Evolutionary conservation across 2,113 vertebrate species (phyloP), one percentile per base, ranked within the genome.

Genomic region (Pteronura brasiliensis): DNA sequence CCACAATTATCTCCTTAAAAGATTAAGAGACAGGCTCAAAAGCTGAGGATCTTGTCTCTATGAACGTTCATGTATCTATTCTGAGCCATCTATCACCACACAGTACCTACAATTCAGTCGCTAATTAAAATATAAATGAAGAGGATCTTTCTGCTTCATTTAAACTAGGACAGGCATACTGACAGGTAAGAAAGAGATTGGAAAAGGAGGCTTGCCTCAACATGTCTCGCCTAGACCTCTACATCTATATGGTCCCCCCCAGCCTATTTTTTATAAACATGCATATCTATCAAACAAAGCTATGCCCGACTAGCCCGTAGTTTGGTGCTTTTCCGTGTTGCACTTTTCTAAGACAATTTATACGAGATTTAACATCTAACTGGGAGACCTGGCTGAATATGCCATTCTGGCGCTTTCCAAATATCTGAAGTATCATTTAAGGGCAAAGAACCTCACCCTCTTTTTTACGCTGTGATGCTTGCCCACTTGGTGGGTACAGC

Each of bases 1-100:
- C 57, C 94, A 93, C 74, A 96, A 95, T 97, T 83, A 97, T 96
- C 96, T 96, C 84, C 97, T 98, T 97, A 98, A 96, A 97, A 96
- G 96, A 97, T 97, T 97, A 98, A 89, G 85, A 95, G 65, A 34
- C 10, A 71, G 49, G 89, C 61, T 97, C 94, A 89, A 96, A 23
- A 94, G 86, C n/a, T 82, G 42, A 71, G 59, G 94, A 47, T 94
- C 59, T 79, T 44, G n/a, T 90, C 84, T 96, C 71, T 39, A 52
- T 31, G 39, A 97, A 95, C 3, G 29, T 86, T 92, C 92, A 63
- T 13, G 1, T 29, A 63, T 31, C 79, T 96, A 82, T 93, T 94
- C 98, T 67, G 83, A 96, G 76, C n/a, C 44, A 93, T 44, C 42
- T 31, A 86, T 85, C 92, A 93, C 47, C 80, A 94, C 88, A 95